These are phyloP conservation scores for Stramonita haemastoma DNA, from an alignment of 2,888 invertebrate species.

Conservation along the genomic window DNA sequence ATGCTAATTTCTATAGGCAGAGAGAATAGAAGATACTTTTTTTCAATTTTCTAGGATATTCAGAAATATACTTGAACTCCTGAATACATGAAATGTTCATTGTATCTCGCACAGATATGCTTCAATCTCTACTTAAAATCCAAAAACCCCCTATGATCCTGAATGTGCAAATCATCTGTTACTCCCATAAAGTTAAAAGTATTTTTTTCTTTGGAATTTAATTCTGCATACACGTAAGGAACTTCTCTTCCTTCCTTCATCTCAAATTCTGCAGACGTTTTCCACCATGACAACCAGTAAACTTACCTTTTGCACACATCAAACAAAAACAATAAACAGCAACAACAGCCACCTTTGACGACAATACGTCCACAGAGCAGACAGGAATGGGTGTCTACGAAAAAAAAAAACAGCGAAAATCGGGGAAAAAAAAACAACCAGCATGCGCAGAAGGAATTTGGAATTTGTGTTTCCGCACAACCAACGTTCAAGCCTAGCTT, in stretches of 20 bases:
- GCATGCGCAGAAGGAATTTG: neutral
- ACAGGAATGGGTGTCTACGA: neutral
- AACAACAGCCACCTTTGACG: neutral
- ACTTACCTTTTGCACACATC: neutral
- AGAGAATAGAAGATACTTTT: too few species aligned
- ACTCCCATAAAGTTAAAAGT: too few species aligned
- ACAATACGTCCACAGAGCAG: neutral
- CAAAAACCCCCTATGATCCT: too few species aligned
- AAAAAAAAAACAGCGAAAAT: neutral
- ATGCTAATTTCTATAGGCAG: too few species aligned
- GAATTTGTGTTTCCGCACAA: neutral
- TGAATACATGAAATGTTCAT: too few species aligned
- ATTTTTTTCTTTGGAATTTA: too few species aligned
- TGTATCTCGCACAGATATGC: too few species aligned
- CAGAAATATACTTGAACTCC: too few species aligned
- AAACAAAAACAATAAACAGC: neutral
- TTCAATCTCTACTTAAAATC: too few species aligned
- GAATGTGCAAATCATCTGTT: too few species aligned
- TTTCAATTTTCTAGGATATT: too few species aligned
- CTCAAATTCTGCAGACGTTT: neutral
- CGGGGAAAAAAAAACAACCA: neutral
- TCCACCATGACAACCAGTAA: constrained; percentile 27
- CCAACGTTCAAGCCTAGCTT: neutral
- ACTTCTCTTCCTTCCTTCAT: neutral
- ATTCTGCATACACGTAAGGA: neutral